phyloP scores from a whole-genome alignment of 2,797 vertebrate species.

The Okamejei kenojei region DNA sequence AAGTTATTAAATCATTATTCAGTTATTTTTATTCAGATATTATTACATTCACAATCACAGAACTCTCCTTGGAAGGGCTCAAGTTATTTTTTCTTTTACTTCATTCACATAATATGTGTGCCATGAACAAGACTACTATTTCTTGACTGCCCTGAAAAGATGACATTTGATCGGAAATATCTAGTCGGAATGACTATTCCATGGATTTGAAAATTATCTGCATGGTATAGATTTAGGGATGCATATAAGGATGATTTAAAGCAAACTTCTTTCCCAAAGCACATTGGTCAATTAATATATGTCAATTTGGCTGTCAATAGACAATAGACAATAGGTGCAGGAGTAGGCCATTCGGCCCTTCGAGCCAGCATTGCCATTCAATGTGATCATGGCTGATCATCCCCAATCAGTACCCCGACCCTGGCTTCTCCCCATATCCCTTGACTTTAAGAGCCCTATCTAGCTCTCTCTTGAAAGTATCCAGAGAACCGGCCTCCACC shows the following conservation, averaged over 20 bases:
- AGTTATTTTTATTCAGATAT: not conserved
- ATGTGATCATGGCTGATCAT: too few species aligned
- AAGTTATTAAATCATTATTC: not conserved
- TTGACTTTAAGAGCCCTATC: too few species aligned
- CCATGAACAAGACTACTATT: not conserved
- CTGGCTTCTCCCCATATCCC: too few species aligned
- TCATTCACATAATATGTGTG: not conserved
- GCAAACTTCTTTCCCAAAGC: not conserved
- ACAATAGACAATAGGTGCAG: too few species aligned
- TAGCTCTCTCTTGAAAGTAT: too few species aligned
- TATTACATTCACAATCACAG: not conserved
- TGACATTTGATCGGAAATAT: not conserved
- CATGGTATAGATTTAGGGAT: not conserved
- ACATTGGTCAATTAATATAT: not conserved
- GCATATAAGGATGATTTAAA: not conserved
- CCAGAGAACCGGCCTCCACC: too few species aligned
- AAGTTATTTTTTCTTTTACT: not conserved
- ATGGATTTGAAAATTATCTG: not conserved
- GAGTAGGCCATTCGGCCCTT: too few species aligned
- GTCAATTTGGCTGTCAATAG: not conserved
- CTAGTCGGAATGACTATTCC: not conserved
- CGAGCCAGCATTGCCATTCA: too few species aligned
- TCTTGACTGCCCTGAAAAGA: not conserved
- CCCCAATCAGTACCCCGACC: too few species aligned
- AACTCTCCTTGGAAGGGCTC: not conserved